phyloP scores from a whole-genome alignment of 2,888 invertebrate species.

The Tribolium freemani region DNA sequence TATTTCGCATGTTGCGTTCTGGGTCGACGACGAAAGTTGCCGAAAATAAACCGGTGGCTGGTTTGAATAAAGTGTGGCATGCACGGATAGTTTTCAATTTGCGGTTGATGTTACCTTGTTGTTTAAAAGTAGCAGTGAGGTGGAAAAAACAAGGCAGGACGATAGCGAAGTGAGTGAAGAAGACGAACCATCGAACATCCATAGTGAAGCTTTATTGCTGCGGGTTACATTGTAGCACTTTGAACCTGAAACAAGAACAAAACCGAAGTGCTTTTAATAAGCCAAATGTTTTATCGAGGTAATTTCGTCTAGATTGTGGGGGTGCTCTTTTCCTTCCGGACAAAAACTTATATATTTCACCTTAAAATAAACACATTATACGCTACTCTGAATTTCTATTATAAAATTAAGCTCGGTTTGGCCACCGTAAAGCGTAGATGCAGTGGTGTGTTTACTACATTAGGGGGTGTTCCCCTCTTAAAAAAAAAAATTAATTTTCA shows the following conservation, averaged over 20 bases:
- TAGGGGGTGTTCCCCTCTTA: no score
- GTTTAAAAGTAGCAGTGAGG: constrained; percentile 64
- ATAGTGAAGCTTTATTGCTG: constrained; percentile 62
- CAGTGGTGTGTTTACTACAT: no score
- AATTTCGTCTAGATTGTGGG: constrained; percentile 37
- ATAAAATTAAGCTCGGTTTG: constrained; percentile 48
- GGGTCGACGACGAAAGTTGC: not conserved
- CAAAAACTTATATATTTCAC: constrained; percentile 42
- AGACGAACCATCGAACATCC: constrained; percentile 66
- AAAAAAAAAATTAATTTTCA: no score
- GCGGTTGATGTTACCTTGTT: constrained; percentile 59
- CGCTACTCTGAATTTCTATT: constrained; percentile 51
- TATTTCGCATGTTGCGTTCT: constrained; percentile 4
- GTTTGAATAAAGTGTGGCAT: constrained; percentile 28
- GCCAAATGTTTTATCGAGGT: constrained; percentile 38
- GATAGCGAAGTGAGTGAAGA: constrained; percentile 60
- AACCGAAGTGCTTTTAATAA: constrained; percentile 39
- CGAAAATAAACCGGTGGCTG: not conserved
- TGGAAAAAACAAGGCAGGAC: constrained; percentile 61
- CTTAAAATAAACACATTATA: constrained; percentile 53
- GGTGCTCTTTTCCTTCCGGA: constrained; percentile 1
- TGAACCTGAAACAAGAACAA: constrained; percentile 61
- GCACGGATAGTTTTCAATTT: constrained; percentile 41
- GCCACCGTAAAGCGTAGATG: not conserved
- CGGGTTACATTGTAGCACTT: constrained; percentile 64